Base-by-base conservation (phyloP, 2,888 invertebrate genomes). In the Cremastinae sp. region DNA sequence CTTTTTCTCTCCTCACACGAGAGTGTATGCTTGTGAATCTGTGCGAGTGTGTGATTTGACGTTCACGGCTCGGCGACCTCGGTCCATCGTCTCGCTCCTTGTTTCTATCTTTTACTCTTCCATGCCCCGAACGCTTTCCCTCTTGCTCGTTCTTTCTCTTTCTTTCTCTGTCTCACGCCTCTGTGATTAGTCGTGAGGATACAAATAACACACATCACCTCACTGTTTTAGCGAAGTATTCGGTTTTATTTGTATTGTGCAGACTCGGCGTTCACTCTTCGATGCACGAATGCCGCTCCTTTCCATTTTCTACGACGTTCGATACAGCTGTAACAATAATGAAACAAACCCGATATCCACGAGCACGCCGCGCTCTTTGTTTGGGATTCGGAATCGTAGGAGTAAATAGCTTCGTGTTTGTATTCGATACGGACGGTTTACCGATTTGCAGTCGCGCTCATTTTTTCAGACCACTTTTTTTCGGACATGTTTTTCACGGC, bases 31-130 rank as follows among this genome's bases (percentile, higher is more conserved):
- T n/a, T n/a, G 49, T 49, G 9, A 18, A 3, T 12, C 14, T 43
- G 16, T 16, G 22, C 47, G 35, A 28, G 28, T 53, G 37, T 7
- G 53, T 39, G n/a, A 47, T 16, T 47, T 14, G 16, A 43, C 59
- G 49, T 64, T 64, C 62, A 51, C 62, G 20, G 35, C 39, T 39
- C 20, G 49, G 9, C 64, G 51, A 39, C 39, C 64, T 64, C 64
- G 51, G 47, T 14, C 47, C 10, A 28, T 10, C 51, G 37, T 10
- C 55, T 1, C 18, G 28, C 28, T 28, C 28, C 2, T 28, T 28
- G 28, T 28, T 28, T 28, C 28, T 28, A n/a, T n/a, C n/a, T n/a
- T n/a, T n/a, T n/a, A n/a, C n/a, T n/a, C n/a, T n/a, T n/a, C n/a
- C n/a, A n/a, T n/a, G n/a, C n/a, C n/a, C n/a, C n/a, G n/a, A n/a